phyloP scores from a whole-genome alignment of 2,888 invertebrate genomes.

The Himalopsyche tibetana region DNA sequence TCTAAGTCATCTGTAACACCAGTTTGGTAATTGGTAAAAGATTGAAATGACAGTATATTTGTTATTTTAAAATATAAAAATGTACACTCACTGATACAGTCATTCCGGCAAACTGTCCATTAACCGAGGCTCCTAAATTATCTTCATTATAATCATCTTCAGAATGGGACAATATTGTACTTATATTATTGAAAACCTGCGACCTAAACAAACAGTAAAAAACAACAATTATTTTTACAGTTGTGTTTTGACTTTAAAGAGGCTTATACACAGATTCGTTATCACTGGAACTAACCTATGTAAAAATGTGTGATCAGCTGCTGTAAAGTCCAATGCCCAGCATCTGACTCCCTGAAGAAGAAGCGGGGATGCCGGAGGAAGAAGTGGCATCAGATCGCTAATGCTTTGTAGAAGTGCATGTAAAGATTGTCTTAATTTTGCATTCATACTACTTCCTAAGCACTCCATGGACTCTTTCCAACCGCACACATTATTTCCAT shows the following conservation, averaged over 20 bases:
- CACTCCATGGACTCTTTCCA: constrained; percentile 55
- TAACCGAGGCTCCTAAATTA: constrained; percentile 70
- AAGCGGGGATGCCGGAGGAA: constrained; percentile 91
- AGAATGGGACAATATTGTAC: constrained; percentile 94
- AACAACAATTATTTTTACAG: background rate
- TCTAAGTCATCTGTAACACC: too few relatives aligned
- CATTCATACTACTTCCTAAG: constrained; percentile 46
- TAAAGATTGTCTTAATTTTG: constrained; percentile 80
- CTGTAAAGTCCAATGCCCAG: constrained; percentile 93
- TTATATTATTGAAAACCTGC: constrained; percentile 96
- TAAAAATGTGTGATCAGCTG: constrained; percentile 93
- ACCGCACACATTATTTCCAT: constrained; percentile 43
- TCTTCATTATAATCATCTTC: constrained; percentile 84
- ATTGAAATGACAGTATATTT: too few relatives aligned
- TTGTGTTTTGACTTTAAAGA: background rate
- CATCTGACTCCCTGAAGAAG: constrained; percentile 95
- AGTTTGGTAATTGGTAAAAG: too few relatives aligned
- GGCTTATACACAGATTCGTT: background rate
- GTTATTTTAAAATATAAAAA: background rate
- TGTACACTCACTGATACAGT: constrained; percentile 3
- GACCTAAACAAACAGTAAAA: constrained; percentile 76
- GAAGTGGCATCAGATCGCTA: constrained; percentile 91
- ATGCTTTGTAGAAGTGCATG: constrained; percentile 93
- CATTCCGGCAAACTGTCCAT: constrained; percentile 25
- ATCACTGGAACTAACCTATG: constrained; percentile 77